Base-by-base conservation (phyloP, 64 coral and sea anemone species). In the Pocillopora verrucosa region DNA sequence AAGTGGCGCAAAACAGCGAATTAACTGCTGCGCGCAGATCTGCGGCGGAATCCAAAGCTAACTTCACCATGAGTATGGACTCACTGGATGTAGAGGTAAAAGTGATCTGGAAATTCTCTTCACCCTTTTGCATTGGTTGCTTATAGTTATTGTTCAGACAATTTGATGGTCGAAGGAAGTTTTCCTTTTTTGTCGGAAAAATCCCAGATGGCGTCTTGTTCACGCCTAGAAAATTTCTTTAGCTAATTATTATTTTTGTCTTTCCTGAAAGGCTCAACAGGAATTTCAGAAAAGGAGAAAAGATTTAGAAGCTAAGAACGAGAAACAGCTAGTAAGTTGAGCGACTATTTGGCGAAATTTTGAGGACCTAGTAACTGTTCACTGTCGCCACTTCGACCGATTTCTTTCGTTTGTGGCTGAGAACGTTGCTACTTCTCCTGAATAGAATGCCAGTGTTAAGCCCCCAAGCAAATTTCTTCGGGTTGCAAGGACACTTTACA, bases 261-360 rank as follows among this genome's bases (percentile, higher is more conserved):
- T 84, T 86, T 63, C 20, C 51, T 38, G n/a, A 12, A 24, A 96
- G 94, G 92, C 80, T 88, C 87, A 93, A 38, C 65, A 88, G 15
- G 94, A 93, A 16, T 96, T 93, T 87, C 6, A n/a, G n/a, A 89
- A 90, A 59, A 96, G 76, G 83, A 89, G 87, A 84, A 87, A 82
- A 57, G 88, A 93, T 59, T 56, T 96, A 73, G 94, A 96, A 61
- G 82, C 81, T 35, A 96, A 93, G 58, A 90, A 93, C 51, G 91
- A 89, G 63, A 58, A 96, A 45, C 91, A 96, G 65, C 56, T 96
- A 67, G 94, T 93, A 80, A 60, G 81, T 67, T 72, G n/a, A 4
- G 64, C 30, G 36, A 12, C 30, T 57, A 76, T 88, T 6, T 51
- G 41, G 41, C 41, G 41, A 51, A 51, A 3, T 51, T 51, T 51